These are phyloP conservation scores for Drosophila kurseongensis DNA, from an alignment of 1,140 invertebrate species.

Conservation along the genomic window DNA sequence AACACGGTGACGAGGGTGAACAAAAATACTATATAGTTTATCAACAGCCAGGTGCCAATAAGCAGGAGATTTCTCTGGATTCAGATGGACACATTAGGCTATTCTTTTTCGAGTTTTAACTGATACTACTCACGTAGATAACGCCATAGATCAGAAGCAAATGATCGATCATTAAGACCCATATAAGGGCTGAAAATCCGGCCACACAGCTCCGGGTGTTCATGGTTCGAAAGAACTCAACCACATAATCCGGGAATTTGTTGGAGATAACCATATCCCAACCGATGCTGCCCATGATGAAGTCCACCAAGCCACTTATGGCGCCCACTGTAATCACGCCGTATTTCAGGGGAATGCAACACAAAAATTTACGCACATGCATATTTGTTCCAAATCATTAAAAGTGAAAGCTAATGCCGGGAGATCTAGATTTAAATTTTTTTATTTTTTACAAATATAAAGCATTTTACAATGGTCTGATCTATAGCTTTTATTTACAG, in stretches of 20 bases:
- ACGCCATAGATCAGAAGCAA: conserved; percentile 17
- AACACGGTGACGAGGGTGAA: conserved; percentile 32
- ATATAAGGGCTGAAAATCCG: conserved; percentile 2
- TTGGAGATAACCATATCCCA: conserved; percentile 8
- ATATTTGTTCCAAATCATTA: background rate
- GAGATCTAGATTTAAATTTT: too few relatives aligned
- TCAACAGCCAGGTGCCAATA: conserved; percentile 25
- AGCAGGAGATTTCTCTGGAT: conserved; percentile 7
- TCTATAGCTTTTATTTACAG: too few relatives aligned
- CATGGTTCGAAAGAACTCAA: conserved; percentile 25
- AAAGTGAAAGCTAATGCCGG: background rate
- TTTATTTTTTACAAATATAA: too few relatives aligned
- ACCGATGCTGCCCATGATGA: conserved; percentile 3
- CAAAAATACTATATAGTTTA: conserved; percentile 27
- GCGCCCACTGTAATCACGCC: conserved; percentile 15
- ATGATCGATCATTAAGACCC: conserved; percentile 11
- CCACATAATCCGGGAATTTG: conserved; percentile 2
- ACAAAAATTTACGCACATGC: conserved; percentile 27
- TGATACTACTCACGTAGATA: conserved; percentile 7
- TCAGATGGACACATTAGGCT: background rate
- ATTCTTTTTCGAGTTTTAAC: too few relatives aligned
- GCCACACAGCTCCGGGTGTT: conserved; percentile 11
- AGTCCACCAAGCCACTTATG: conserved; percentile 11
- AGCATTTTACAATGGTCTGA: too few relatives aligned
- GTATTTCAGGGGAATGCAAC: conserved; percentile 16